A percentile compares a stretch with the other conserved stretches of the same genome.
Evolutionary conservation across 2,113 vertebrate genomes (phyloP).

Genomic region (Mirounga angustirostris): DNA sequence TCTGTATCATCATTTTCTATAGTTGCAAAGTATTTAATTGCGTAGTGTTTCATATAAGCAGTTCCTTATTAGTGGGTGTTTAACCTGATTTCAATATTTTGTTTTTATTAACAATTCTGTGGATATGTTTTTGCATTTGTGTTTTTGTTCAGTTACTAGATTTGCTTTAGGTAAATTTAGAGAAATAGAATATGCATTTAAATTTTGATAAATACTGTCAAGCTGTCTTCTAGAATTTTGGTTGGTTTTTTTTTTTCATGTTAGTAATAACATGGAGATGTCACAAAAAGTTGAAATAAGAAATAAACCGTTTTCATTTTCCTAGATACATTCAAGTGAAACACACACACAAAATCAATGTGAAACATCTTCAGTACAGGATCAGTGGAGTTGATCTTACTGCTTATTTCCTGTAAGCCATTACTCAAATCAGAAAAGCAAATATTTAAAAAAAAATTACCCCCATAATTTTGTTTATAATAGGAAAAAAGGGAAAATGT

Average conservation of each 20-base stretch:
- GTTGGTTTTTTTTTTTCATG: conserved; percentile 19
- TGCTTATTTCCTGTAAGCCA: not conserved
- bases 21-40: not conserved
- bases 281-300: conserved; percentile 29
- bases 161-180: conserved; percentile 45
- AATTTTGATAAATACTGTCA: conserved; percentile 52
- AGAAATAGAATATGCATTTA: not conserved
- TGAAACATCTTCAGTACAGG: not conserved
- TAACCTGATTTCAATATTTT: conserved; percentile 23
- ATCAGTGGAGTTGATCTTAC: not conserved
- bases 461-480: not conserved
- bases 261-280: not conserved
- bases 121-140: not conserved
- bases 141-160: not conserved
- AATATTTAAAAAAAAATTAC: not conserved
- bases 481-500: not conserved
- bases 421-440: conserved; percentile 57
- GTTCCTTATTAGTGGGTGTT: not conserved
- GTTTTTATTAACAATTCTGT: conserved; percentile 15
- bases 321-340: not conserved
- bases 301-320: conserved; percentile 36
- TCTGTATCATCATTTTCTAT: not conserved
- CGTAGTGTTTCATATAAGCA: not conserved
- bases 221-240: conserved; percentile 42
- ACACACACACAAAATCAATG: not conserved